Base-by-base conservation (phyloP, 2,113 vertebrate genomes). In the Bos taurus region DNA sequence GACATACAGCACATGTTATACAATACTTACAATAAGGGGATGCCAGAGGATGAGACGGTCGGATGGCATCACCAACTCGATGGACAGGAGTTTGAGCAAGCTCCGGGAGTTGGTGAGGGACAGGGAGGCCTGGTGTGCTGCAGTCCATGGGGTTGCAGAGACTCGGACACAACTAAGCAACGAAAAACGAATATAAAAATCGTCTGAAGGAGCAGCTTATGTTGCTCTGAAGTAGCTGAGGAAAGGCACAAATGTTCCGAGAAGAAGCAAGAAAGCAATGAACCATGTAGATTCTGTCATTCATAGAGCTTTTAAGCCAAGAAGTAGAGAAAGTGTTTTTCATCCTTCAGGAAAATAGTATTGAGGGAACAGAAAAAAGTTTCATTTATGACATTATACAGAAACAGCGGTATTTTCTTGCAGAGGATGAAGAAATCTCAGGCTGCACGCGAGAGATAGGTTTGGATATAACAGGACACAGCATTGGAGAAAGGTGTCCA, bases 401-500 rank as follows among this genome's bases (percentile, higher is more conserved):
- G 48, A 83, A 28, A 77, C 12, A 30, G 17, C 0, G 28, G 16
- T 59, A 77, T 89, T 77, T 77, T 77, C 43, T 74, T 21, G 10
- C 26, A n/a, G 6, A 2, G 7, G n/a, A 30, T n/a, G n/a, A 77
- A 88, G 60, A 54, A 43, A 60, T 59, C 10, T 17, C 52, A n/a
- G 60, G 7, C 33, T 54, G 7, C 16, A 21, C 0, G 0, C 0
- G 2, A 54, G 9, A 54, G 13, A 30, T 7, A 59, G 15, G 26
- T 71, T 60, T 83, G 1, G 11, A 3, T 54, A 1, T 23, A 16
- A n/a, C 3, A 16, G 48, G 12, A 48, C 28, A n/a, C 16, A 28
- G 46, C 33, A 10, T 17, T 28, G 1, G 43, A 48, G 52, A 46
- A 54, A 62, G 11, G 21, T 23, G n/a, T 36, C 1, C 33, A 30